Percentiles rank a stretch among this genome's conserved stretches.
phyloP scores from a whole-genome alignment of 2,797 vertebrate genomes.

The Squalus acanthias region DNA sequence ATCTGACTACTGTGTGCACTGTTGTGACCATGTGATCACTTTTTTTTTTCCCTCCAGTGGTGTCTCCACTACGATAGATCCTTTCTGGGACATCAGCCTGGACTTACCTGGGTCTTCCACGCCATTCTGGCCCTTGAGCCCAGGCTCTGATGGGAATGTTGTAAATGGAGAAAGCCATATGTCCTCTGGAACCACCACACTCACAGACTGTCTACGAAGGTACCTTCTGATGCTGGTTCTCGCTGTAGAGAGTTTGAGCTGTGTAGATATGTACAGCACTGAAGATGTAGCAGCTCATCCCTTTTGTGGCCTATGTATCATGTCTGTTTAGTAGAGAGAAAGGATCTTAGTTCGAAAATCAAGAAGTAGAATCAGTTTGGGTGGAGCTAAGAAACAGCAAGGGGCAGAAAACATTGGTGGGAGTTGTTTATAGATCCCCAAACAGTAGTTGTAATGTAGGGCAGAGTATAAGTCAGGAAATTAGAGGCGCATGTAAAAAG shows the following conservation, averaged over 20 bases:
- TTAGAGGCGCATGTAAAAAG: no score
- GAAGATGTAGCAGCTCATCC: not conserved
- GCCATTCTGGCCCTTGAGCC: slow-evolving; percentile 95
- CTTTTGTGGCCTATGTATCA: not conserved
- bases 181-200: slow-evolving; percentile 80
- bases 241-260: not conserved
- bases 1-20: not conserved
- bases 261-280: not conserved
- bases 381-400: no score
- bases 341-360: no score
- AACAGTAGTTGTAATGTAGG: no score
- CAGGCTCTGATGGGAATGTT: slow-evolving; percentile 83
- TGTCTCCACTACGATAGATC: slow-evolving; percentile 97
- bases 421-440: no score
- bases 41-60: slow-evolving; percentile 59
- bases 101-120: slow-evolving; percentile 94
- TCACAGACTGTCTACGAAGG: slow-evolving; percentile 96
- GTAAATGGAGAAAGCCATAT: slow-evolving; percentile 90
- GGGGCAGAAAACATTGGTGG: no score
- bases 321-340: not conserved
- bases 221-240: slow-evolving; percentile 46
- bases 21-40: not conserved
- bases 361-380: no score
- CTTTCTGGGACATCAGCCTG: slow-evolving; percentile 97
- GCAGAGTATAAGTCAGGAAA: no score